A percentile compares a stretch with the other conserved stretches of the same genome.
Evolutionary conservation across 2,797 vertebrate species (phyloP).

Genomic region (Hippocampus kuda): DNA sequence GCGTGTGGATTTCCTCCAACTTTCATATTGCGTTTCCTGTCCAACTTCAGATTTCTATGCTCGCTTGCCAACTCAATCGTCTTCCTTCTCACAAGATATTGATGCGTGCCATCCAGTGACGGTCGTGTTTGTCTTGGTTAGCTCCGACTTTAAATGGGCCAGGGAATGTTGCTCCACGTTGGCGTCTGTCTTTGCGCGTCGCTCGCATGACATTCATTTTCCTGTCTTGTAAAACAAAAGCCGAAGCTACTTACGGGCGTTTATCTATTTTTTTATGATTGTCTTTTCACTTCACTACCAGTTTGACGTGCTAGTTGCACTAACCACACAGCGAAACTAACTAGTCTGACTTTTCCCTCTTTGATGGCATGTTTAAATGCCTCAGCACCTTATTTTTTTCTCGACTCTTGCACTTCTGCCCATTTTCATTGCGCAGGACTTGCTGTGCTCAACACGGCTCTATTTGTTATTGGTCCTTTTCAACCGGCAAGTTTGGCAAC

Average conservation of each 20-base stretch:
- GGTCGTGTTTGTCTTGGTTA: slow-evolving; percentile 10
- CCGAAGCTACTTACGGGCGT: not conserved
- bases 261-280: too few relatives aligned
- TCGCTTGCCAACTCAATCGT: not conserved
- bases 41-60: not conserved
- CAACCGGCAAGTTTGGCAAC: too few relatives aligned
- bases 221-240: not conserved
- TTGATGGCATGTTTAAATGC: too few relatives aligned
- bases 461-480: too few relatives aligned
- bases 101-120: not conserved
- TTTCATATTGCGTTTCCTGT: slow-evolving; percentile 8
- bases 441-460: too few relatives aligned
- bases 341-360: too few relatives aligned
- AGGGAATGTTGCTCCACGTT: not conserved
- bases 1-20: slow-evolving; percentile 11
- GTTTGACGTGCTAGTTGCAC: too few relatives aligned
- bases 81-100: not conserved
- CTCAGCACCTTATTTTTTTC: too few relatives aligned
- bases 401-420: too few relatives aligned
- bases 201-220: not conserved
- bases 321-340: too few relatives aligned
- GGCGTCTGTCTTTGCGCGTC: not conserved
- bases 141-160: not conserved
- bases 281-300: too few relatives aligned
- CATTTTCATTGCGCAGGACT: too few relatives aligned